These are phyloP conservation scores for Psettodes erumei DNA, from an alignment of 2,113 vertebrate species.

Conservation along the genomic window DNA sequence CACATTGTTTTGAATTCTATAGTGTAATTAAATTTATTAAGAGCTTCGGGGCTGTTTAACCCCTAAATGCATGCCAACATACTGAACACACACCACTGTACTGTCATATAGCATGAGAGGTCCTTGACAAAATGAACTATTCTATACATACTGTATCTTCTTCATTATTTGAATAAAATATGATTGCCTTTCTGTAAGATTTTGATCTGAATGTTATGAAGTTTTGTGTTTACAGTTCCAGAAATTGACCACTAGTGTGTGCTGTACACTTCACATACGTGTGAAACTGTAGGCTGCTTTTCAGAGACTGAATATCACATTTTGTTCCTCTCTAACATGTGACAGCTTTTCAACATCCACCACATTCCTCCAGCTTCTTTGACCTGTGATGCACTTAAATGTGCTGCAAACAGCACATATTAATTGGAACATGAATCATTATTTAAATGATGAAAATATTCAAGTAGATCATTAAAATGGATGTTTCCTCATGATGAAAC, in stretches of 20 bases:
- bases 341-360: not conserved
- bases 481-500: not conserved
- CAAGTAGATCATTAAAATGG: no score
- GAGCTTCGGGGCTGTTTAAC: slow-evolving; percentile 48
- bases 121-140: slow-evolving; percentile 50
- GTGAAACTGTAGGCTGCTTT: not conserved
- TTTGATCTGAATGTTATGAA: slow-evolving; percentile 8
- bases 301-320: slow-evolving; percentile 1
- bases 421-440: not conserved
- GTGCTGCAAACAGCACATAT: not conserved
- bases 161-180: slow-evolving; percentile 81
- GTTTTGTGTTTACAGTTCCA: slow-evolving; percentile 23
- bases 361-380: not conserved
- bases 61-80: slow-evolving; percentile 78
- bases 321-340: not conserved
- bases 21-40: slow-evolving; percentile 52
- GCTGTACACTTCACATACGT: slow-evolving; percentile 37
- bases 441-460: no score
- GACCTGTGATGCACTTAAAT: not conserved
- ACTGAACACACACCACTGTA: slow-evolving; percentile 56
- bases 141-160: slow-evolving; percentile 78
- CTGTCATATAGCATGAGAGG: slow-evolving; percentile 72
- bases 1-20: slow-evolving; percentile 51
- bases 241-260: slow-evolving; percentile 34
- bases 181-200: slow-evolving; percentile 72